These are phyloP conservation scores for Lepisosteus oculatus DNA, from an alignment of 2,113 vertebrate species.

Conservation along the genomic window DNA sequence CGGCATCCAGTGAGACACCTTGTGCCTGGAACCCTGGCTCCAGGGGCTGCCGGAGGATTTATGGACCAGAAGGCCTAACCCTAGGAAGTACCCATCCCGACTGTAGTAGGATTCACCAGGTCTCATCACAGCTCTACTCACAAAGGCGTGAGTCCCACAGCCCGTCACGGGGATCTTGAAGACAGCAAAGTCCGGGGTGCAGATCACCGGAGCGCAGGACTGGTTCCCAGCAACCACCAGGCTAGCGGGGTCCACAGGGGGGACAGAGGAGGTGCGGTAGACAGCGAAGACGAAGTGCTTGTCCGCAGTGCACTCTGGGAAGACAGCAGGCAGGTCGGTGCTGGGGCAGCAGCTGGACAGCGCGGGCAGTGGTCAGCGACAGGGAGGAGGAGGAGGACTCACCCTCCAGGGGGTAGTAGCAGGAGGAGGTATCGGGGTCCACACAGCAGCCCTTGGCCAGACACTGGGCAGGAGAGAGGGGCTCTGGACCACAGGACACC, in stretches of 20 bases:
- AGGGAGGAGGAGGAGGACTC: not conserved
- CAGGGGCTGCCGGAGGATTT: no score
- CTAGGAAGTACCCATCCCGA: no score
- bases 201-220: not conserved
- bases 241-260: not conserved
- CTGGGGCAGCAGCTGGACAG: no score
- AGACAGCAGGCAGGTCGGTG: no score
- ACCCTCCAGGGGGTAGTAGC: slow-evolving; percentile 64
- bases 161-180: slow-evolving; percentile 5
- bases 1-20: no score
- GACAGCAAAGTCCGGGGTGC: slow-evolving; percentile 1
- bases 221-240: not conserved
- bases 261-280: not conserved
- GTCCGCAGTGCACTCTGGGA: not conserved
- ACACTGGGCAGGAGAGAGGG: no score
- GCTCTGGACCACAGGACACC: slow-evolving; percentile 39
- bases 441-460: slow-evolving; percentile 50
- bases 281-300: not conserved
- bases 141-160: slow-evolving; percentile 4
- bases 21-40: no score
- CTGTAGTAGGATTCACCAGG: no score
- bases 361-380: no score
- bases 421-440: slow-evolving; percentile 15
- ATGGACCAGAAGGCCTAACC: no score
- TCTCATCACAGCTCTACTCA: not conserved